phyloP scores from a whole-genome alignment of 2,797 vertebrate genomes.

The Bucorvus abyssinicus region DNA sequence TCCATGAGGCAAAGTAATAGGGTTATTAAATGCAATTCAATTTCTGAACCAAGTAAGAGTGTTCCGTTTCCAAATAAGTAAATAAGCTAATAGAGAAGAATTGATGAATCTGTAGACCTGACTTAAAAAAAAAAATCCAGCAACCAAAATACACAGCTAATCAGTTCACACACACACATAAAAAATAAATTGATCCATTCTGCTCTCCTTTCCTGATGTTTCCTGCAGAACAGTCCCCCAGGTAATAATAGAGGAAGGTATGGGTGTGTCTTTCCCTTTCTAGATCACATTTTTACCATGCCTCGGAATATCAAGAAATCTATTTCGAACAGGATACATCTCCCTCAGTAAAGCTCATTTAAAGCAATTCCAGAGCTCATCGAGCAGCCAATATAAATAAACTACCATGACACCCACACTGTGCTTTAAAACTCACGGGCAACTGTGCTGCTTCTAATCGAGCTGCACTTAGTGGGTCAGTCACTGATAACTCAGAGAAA shows the following conservation, averaged over 20 bases:
- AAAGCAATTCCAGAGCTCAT: not conserved
- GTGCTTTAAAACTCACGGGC: not conserved
- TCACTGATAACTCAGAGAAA: not conserved
- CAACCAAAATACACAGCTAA: not conserved
- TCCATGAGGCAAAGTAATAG: not conserved
- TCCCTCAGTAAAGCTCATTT: not conserved
- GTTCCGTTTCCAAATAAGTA: not conserved
- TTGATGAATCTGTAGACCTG: too few species aligned
- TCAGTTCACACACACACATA: not conserved
- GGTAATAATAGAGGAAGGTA: not conserved
- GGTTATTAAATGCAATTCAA: not conserved
- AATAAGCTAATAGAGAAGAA: not conserved
- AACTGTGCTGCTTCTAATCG: accelerated
- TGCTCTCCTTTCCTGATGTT: not conserved
- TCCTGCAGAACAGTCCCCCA: not conserved
- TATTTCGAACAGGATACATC: not conserved
- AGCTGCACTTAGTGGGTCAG: accelerated
- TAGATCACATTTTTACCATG: not conserved
- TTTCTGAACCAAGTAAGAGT: not conserved
- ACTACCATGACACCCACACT: not conserved
- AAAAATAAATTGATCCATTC: not conserved
- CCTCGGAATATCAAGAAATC: not conserved
- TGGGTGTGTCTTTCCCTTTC: not conserved
- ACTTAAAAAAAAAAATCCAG: not conserved
- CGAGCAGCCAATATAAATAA: not conserved